Base-by-base conservation (phyloP, 2,888 invertebrate genomes). In the Plagodis dolabraria region DNA sequence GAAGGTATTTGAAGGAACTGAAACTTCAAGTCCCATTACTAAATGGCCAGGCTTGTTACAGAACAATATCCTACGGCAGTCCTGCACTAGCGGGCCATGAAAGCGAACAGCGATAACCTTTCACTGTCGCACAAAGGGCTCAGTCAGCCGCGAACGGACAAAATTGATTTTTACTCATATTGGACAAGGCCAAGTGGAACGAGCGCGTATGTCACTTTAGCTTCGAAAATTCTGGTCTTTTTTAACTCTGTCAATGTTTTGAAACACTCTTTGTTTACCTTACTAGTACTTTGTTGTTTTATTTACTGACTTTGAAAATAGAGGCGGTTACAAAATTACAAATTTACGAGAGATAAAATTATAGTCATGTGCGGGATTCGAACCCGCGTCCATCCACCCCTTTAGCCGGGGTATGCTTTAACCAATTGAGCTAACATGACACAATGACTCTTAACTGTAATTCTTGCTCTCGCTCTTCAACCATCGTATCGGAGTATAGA, bases 41-140 rank as follows among this genome's bases (percentile, higher is more conserved):
- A 68, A 77, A 75, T 74, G 74, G 74, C 68, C 73, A 70, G 71
- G 68, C 79, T 80, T 80, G 83, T 85, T 83, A 73, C 57, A 81
- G 82, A 80, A 79, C 80, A 82, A 85, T 84, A 83, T 84, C 77
- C 73, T 70, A 75, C 72, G 68, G 76, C 77, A 74, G 62, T 63
- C 69, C 71, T 70, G 68, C 74, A 75, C 77, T 79, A 87, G 80
- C 83, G 85, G 84, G 77, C 84, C 86, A 83, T 89, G 85, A 88
- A 89, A 89, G 87, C 86, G 85, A 82, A 86, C 87, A 83, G 78
- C 86, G 86, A 89, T 88, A 87, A 87, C 89, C 87, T 89, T 90
- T 86, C 86, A 84, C 68, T 81, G 86, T 79, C 81, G 74, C 80
- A 88, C 89, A 89, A 90, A 89, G 83, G 86, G 74, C 74, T 73